phyloP scores from a whole-genome alignment of 2,113 vertebrate genomes.

The Rhinoptilus africanus region DNA sequence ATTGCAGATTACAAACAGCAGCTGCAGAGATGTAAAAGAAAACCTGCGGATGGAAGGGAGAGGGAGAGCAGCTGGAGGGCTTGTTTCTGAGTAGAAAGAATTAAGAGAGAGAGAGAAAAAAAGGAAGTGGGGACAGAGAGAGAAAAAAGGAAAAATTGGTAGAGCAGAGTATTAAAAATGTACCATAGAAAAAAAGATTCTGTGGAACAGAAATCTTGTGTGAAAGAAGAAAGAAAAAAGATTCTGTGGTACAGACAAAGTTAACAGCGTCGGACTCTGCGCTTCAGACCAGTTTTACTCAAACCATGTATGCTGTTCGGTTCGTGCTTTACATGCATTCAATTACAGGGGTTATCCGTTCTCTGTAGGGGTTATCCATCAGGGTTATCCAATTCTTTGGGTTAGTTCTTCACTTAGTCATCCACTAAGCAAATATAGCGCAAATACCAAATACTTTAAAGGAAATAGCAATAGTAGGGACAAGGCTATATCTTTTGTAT shows the following conservation, averaged over 20 bases:
- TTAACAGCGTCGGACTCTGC: not conserved
- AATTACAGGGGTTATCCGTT: not conserved
- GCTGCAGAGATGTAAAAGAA: not conserved
- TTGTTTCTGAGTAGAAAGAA: not conserved
- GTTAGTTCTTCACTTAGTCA: conserved; percentile 20
- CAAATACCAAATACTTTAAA: conserved; percentile 10
- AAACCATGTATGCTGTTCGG: not conserved
- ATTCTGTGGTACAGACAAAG: not conserved
- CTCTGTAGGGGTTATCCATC: not conserved
- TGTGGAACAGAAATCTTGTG: not conserved
- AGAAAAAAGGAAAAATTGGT: not conserved
- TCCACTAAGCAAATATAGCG: not conserved
- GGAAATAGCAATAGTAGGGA: not conserved
- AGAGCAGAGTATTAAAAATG: not conserved
- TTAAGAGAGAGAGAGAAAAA: not conserved
- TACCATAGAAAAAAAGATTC: not conserved
- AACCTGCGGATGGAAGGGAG: not conserved
- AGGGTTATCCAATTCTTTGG: not conserved
- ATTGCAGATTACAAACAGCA: not conserved
- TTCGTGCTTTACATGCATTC: not conserved
- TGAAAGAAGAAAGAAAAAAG: not conserved
- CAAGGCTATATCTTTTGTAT: not conserved
- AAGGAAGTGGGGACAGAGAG: not conserved
- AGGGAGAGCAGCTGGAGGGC: not conserved
- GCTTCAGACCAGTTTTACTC: not conserved